These are phyloP conservation scores for Synergus gifuensis DNA, from an alignment of 2,888 invertebrate species.

Conservation along the genomic window DNA sequence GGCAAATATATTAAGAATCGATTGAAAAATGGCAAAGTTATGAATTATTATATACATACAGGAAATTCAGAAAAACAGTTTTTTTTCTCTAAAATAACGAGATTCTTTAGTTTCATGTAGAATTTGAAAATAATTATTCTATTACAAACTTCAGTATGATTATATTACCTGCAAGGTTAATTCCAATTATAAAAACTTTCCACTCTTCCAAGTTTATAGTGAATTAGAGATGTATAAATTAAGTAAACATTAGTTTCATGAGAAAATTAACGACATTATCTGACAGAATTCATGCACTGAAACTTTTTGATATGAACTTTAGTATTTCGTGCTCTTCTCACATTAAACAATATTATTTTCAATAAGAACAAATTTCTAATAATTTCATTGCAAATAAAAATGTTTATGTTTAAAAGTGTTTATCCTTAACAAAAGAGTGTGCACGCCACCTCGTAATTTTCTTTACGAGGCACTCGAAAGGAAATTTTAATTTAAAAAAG, in stretches of 20 bases:
- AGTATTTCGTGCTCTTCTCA: neutral
- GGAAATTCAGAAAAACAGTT: too few species aligned
- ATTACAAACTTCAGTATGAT: neutral
- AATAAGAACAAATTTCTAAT: too few species aligned
- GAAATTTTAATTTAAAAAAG: conserved; percentile 24
- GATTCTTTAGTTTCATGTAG: too few species aligned
- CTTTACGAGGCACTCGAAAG: neutral
- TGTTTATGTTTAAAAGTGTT: neutral
- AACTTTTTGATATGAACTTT: neutral
- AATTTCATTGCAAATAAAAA: too few species aligned
- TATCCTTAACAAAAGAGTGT: neutral
- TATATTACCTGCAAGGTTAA: neutral
- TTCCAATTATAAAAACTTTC: neutral
- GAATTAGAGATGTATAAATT: neutral
- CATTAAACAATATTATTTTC: neutral
- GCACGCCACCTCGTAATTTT: neutral
- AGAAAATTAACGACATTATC: neutral
- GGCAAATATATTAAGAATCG: too few species aligned
- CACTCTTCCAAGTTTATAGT: neutral
- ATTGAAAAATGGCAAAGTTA: too few species aligned
- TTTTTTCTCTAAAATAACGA: too few species aligned
- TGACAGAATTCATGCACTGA: neutral
- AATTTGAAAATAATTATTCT: neutral
- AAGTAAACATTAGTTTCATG: neutral
- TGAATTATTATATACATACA: too few species aligned